Conservation (phyloP, 2,888 invertebrate species). For the Drosophila yooni region DNA sequence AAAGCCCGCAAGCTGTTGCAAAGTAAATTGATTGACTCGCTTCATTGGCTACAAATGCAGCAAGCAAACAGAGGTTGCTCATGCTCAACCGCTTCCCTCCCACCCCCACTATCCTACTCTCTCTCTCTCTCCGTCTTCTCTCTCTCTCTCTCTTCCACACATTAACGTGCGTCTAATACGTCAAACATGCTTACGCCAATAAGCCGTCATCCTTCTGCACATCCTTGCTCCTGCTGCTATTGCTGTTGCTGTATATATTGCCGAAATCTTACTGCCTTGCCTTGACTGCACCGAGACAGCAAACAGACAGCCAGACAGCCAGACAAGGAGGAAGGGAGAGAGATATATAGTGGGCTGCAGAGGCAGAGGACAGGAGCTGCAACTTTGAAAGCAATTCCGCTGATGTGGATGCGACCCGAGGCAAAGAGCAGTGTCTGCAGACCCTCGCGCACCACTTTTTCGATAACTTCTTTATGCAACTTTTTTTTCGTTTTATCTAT, state of each 20-base stretch:
- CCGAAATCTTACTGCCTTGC: constrained; percentile 69
- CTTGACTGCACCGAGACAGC: constrained; percentile 60
- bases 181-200: constrained; percentile 78
- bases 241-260: constrained; percentile 25
- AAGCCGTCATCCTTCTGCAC: constrained; percentile 69
- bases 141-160: not conserved
- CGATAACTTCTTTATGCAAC: constrained; percentile 78
- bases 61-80: constrained; percentile 12
- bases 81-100: not conserved
- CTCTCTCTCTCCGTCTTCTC: not conserved
- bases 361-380: constrained; percentile 8
- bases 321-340: not conserved
- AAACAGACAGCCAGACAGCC: constrained; percentile 42
- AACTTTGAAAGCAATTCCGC: constrained; percentile 66
- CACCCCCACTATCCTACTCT: not conserved
- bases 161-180: constrained; percentile 70
- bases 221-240: constrained; percentile 24
- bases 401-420: constrained; percentile 52
- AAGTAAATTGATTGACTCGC: constrained; percentile 73
- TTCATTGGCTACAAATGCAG: constrained; percentile 60
- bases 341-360: not conserved
- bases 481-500: constrained; percentile 51
- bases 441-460: constrained; percentile 59
- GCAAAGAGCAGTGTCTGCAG: constrained; percentile 31
- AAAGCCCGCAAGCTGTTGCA: constrained; percentile 35